Base-by-base conservation (phyloP, 2,888 invertebrate genomes). In the Gymnoscelis rufifasciata region DNA sequence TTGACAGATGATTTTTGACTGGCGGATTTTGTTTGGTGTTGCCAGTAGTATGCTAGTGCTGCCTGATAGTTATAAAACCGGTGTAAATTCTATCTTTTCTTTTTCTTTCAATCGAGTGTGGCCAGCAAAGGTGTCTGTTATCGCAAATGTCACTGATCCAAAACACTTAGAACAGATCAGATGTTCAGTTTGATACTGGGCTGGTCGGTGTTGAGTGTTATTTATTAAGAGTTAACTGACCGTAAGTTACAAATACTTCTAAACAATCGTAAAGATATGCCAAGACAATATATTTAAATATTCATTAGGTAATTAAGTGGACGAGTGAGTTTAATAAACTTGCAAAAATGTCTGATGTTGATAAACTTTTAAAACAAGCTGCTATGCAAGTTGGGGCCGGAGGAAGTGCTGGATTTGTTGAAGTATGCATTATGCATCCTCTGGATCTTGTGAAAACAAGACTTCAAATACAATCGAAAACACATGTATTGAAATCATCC, bases 381-480 rank as follows among this genome's bases (percentile, higher is more conserved):
- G 91, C 90, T 0, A 93, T 95, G 83, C 95, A 96, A 86, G 91
- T 95, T 63, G 93, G 92, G 37, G 93, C 97, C 52, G 97, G 97
- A 51, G 97, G 97, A 43, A 95, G 95, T 57, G 97, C 97, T 64
- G 96, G 95, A 75, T 97, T 98, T 79, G 92, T 97, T 38, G 97
- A 98, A 90, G 96, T 97, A 51, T 96, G 95, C 74, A 93, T 97
- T 40, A 98, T 98, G 97, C 97, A 98, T 83, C 98, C 98, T 0
- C 83, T 98, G 72, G 98, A 98, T 81, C 90, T 98, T 49, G 92
- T 98, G 1, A 98, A 98, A 86, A 98, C 98, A 1, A 90, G 98
- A 60, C 52, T 88, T 40, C 88, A 88, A 54, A 59, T 87, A 26
- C 88, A 88, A 54, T 63, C 81, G 2, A 78, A 49, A 39, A 45